Evolutionary conservation across 92 coral and sea anemone species (phyloP), one percentile per base, ranked within the genome.

Genomic region (Bergia puertoricense): DNA sequence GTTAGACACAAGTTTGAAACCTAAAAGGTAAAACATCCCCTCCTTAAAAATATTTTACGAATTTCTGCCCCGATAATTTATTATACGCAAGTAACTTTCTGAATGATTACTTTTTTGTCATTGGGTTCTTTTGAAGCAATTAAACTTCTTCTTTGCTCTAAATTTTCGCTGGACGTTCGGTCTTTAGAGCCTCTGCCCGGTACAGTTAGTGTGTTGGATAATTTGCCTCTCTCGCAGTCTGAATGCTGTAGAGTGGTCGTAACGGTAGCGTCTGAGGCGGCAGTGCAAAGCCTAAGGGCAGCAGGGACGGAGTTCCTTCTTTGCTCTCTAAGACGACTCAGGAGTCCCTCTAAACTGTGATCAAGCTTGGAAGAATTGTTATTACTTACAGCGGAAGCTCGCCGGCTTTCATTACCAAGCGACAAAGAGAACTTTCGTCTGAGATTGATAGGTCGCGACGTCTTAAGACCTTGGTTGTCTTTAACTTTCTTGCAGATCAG

Each of bases 401-500:
- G 77, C 16, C 79, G 79, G 30, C 67, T 84, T 15, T 84, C 87
- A 15, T 54, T 13, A 11, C 82, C 82, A 23, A 66, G 10, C 22
- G 87, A 84, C 5, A 69, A 68, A 46, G 87, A 84, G 72, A 84
- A 38, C 79, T 84, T 84, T 45, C 87, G 69, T 40, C 78, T 84
- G 22, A 44, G 69, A 22, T 84, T 71, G 75, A 68, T 10, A 0
- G 79, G 87, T 14, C 87, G 67, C 20, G 87, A 84, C 1, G 48
- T 37, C 65, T 84, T 84, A 14, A 84, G 54, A 4, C 78, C 56
- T 37, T 84, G 87, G 9, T 88, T 91, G 37, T 93, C 94, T 81
- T 97, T 94, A 2, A 94, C 99, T 57, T 95, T 88, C 56, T 94
- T 88, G 82, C 96, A 97, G 15, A 97, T 88, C 51, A 90, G 80